These are phyloP conservation scores for Pelecanoides urinatrix DNA, from an alignment of 2,113 vertebrate genomes.

Conservation along the genomic window DNA sequence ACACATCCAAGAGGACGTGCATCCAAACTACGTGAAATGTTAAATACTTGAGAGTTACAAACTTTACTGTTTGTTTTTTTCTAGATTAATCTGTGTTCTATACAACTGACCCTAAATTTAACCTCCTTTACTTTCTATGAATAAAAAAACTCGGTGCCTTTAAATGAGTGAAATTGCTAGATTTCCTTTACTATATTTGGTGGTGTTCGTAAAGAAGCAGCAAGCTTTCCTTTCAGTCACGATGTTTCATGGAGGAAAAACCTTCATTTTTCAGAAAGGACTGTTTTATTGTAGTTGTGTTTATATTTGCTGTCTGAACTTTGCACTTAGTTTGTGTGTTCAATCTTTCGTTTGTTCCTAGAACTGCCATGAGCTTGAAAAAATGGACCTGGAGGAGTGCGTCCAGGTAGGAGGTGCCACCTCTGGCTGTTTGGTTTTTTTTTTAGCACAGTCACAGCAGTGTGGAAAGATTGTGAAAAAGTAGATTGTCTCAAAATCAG, in stretches of 20 bases:
- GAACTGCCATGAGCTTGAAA: constrained; percentile 98
- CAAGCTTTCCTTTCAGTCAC: background rate
- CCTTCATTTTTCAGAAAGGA: background rate
- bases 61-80: background rate
- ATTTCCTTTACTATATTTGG: background rate
- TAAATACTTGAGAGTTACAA: background rate
- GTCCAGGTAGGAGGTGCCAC: constrained; percentile 83
- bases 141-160: background rate
- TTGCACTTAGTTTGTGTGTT: background rate
- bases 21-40: rapidly evolving
- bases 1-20: background rate
- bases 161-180: background rate
- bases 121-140: background rate
- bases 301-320: background rate
- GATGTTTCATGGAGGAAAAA: background rate
- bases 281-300: background rate
- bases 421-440: background rate
- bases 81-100: background rate
- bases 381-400: constrained; percentile 99
- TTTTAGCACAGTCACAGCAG: background rate
- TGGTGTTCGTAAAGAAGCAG: background rate
- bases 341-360: constrained; percentile 40
- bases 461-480: background rate
- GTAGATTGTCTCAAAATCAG: background rate
- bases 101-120: background rate